Percentiles rank a stretch among this genome's conserved stretches.
These are phyloP conservation scores for Leucopsar rothschildi DNA, from an alignment of 2,113 vertebrate species.

Conservation along the genomic window DNA sequence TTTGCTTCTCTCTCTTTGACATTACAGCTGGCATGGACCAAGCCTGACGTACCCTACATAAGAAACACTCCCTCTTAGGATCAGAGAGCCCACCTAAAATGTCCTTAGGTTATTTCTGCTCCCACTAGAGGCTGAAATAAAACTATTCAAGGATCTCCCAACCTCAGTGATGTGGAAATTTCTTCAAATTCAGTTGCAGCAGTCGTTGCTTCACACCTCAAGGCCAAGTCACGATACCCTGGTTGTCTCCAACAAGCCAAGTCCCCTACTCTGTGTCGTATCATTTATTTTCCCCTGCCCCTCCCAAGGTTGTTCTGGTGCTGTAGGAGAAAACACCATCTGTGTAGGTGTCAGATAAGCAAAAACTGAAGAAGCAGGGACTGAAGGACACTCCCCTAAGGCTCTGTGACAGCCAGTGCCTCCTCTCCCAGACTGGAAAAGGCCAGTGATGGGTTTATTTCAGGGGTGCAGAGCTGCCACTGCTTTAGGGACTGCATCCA, in stretches of 20 bases:
- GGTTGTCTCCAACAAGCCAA: not conserved
- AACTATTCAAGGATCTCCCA: not conserved
- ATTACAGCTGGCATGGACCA: not conserved
- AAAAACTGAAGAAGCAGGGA: not conserved
- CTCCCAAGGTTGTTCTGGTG: not conserved
- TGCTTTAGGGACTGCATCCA: not conserved
- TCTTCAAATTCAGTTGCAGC: not conserved
- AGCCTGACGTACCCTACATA: not conserved
- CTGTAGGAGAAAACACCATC: not conserved
- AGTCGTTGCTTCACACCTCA: not conserved
- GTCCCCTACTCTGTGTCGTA: no score
- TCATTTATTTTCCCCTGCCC: fast-evolving
- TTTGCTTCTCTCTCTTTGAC: not conserved
- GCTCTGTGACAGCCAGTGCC: not conserved
- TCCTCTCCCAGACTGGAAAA: not conserved
- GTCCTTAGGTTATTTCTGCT: not conserved
- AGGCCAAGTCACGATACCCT: not conserved
- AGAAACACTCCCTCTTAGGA: not conserved
- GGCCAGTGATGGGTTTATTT: not conserved
- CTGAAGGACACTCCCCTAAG: not conserved
- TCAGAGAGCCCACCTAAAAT: not conserved
- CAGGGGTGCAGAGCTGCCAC: not conserved
- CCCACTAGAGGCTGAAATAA: not conserved
- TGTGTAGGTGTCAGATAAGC: not conserved
- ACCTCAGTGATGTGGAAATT: not conserved